Evolutionary conservation across 1,140 invertebrate genomes (phyloP), one percentile per base, ranked within the genome.

Genomic region (Campodea augens): DNA sequence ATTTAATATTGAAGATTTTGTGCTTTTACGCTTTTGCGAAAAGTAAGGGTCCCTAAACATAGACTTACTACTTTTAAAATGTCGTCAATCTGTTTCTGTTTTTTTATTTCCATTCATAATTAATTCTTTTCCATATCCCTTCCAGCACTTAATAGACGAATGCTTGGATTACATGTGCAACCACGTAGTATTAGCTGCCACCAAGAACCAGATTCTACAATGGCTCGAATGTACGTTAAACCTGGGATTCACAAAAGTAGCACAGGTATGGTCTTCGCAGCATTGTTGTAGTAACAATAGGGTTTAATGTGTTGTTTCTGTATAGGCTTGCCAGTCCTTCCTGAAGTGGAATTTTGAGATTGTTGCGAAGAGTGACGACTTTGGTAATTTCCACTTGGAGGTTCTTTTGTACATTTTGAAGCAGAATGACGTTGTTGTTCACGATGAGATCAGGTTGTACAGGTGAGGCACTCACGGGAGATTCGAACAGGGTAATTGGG

Each of bases 311-410:
- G 15, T n/a, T n/a, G n/a, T n/a, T n/a, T 25, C 19, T 29, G 43
- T 36, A 15, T 57, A 75, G 61, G 69, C 68, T 1, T 88, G 83
- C 57, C 71, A 79, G 52, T 79, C 86, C 55, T 93, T 89, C 58
- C 74, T 92, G 19, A 86, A 86, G 60, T 89, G 84, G 81, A 95
- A 95, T 64, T 73, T 95, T 49, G 81, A 89, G 57, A 70, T 78
- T 51, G 77, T 91, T 20, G 75, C 82, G 19, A 69, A 74, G 48
- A 79, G 77, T 12, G 65, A 70, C 3, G 85, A 90, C 55, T 90
- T 92, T 60, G 72, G 71, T 1, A 77, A 80, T 53, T 77, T 92
- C 53, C 85, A 89, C 55, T 67, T 75, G 1, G 82, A 89, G 46
- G 69, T 81, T n/a, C 61, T 93, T 36, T 68, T 81, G 22, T 66